These are phyloP conservation scores for Chelonia mydas DNA, from an alignment of 2,797 vertebrate genomes.

Conservation along the genomic window DNA sequence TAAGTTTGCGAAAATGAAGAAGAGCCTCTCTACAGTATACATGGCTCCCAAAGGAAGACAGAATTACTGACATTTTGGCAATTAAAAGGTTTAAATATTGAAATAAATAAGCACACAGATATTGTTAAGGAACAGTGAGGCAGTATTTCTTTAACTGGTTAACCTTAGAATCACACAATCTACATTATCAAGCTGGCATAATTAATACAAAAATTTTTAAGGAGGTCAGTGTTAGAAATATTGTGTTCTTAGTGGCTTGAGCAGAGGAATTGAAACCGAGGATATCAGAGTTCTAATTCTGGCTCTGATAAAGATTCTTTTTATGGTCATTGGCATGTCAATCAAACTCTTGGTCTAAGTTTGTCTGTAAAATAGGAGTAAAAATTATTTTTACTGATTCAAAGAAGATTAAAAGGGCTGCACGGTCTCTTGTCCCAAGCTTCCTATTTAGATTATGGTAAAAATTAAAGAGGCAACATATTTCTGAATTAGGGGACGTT, in stretches of 20 bases:
- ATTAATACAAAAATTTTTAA: not conserved
- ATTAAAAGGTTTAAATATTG: not conserved
- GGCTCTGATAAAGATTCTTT: not conserved
- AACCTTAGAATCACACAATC: not conserved
- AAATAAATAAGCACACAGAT: not conserved
- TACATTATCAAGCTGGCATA: not conserved
- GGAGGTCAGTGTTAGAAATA: not conserved
- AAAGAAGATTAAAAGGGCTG: not conserved
- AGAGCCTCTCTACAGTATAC: not conserved
- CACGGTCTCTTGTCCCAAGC: not conserved
- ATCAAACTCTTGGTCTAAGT: not conserved
- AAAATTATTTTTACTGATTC: not conserved
- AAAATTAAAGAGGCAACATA: not conserved
- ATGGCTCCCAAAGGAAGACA: not conserved
- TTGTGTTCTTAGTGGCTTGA: not conserved
- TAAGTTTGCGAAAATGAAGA: not conserved
- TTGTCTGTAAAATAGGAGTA: not conserved
- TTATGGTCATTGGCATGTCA: not conserved
- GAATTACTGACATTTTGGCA: not conserved
- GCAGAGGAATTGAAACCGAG: not conserved
- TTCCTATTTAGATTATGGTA: not conserved
- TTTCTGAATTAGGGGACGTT: not conserved
- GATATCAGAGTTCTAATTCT: not conserved
- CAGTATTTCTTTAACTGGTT: not conserved
- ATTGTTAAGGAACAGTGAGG: not conserved